Conservation (phyloP, 2,797 vertebrate genomes). For the Diplodus puntazzo region DNA sequence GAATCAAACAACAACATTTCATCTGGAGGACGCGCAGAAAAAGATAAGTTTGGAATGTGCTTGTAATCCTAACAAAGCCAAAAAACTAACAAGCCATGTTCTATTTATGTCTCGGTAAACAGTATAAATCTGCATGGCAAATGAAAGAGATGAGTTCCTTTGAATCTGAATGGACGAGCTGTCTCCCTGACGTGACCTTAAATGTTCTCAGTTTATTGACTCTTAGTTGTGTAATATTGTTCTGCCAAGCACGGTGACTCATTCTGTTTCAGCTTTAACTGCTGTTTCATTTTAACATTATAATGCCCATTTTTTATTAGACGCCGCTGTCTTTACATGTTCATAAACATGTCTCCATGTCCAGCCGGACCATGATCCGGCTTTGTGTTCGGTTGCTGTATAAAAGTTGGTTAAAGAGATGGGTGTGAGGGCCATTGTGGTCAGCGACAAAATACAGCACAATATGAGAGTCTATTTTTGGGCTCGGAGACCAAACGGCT, state of each 20-base stretch:
- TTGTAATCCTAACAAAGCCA: slow-evolving; percentile 8
- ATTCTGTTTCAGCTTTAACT: slow-evolving; percentile 43
- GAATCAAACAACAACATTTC: slow-evolving; percentile 16
- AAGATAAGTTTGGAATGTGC: slow-evolving; percentile 4
- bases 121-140: slow-evolving; percentile 4
- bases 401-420: slow-evolving; percentile 55
- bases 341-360: slow-evolving; percentile 60
- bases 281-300: slow-evolving; percentile 43
- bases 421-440: slow-evolving; percentile 66
- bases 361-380: slow-evolving; percentile 19
- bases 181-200: slow-evolving; percentile 36
- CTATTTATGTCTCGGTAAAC: slow-evolving; percentile 10
- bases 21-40: slow-evolving; percentile 25
- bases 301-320: slow-evolving; percentile 48
- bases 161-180: slow-evolving; percentile 3
- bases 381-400: slow-evolving; percentile 45
- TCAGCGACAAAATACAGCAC: slow-evolving; percentile 26
- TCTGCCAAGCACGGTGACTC: slow-evolving; percentile 53
- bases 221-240: slow-evolving; percentile 30
- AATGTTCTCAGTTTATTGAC: slow-evolving; percentile 32
- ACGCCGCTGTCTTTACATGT: slow-evolving; percentile 37
- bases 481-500: slow-evolving; percentile 40
- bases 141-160: slow-evolving; percentile 15
- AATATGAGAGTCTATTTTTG: slow-evolving; percentile 60
- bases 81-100: not conserved